Conservation (phyloP, 2,888 invertebrate species). For the Ochlodes sylvanus region DNA sequence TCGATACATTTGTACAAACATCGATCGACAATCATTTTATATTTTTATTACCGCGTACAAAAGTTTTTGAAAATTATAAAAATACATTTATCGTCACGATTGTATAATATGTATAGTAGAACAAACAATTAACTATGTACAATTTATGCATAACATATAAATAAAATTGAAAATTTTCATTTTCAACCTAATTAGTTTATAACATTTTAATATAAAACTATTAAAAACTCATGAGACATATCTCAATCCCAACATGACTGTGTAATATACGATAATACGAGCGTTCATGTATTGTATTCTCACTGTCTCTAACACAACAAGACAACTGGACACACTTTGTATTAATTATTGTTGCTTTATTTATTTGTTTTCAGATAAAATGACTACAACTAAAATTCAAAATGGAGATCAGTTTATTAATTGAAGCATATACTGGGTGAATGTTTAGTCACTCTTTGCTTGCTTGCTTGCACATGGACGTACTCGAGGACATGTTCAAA, state of each 20-base stretch:
- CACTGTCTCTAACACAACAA: too few species aligned
- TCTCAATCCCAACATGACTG: not conserved
- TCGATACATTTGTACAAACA: conserved; percentile 30
- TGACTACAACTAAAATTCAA: too few species aligned
- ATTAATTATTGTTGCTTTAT: too few species aligned
- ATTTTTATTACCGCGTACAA: conserved; percentile 21
- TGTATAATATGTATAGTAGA: conserved; percentile 24
- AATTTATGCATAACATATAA: conserved; percentile 17
- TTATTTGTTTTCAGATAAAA: too few species aligned
- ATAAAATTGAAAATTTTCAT: conserved; percentile 23
- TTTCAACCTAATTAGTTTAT: not conserved
- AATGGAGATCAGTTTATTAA: too few species aligned
- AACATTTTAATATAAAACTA: conserved; percentile 12
- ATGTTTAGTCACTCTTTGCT: too few species aligned
- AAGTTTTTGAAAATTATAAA: conserved; percentile 34
- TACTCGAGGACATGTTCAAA: too few species aligned
- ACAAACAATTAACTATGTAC: conserved; percentile 24
- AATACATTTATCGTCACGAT: conserved; percentile 21
- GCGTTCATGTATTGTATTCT: too few species aligned
- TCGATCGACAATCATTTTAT: conserved; percentile 12
- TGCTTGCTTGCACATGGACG: too few species aligned
- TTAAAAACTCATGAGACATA: not conserved
- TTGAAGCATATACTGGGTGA: too few species aligned
- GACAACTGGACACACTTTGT: too few species aligned
- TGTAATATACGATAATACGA: not conserved